Evolutionary conservation across 2,797 vertebrate genomes (phyloP).

Genomic region (Cygnus olor): DNA sequence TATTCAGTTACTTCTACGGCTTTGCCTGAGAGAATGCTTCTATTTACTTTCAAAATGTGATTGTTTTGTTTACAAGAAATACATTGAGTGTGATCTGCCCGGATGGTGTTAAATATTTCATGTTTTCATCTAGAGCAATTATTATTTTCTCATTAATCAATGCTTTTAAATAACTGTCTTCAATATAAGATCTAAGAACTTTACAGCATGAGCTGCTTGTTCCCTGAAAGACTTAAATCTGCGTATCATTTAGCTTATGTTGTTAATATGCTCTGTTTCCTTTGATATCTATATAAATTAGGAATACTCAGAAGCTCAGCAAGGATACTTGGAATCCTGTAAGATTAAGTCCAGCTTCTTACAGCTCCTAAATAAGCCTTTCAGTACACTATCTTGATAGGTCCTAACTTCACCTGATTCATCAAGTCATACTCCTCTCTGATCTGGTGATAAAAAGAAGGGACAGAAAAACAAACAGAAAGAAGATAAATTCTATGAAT

Average conservation of each 20-base stretch:
- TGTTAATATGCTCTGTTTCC: neutral
- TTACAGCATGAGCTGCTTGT: neutral
- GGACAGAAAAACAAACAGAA: neutral
- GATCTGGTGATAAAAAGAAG: neutral
- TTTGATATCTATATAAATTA: neutral
- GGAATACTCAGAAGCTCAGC: neutral
- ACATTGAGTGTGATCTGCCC: neutral
- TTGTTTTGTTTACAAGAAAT: conserved; percentile 13
- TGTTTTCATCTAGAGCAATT: neutral
- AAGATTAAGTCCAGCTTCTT: neutral
- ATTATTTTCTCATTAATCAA: conserved; percentile 27
- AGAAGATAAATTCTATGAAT: neutral
- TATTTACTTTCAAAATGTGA: conserved; percentile 11
- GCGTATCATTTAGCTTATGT: neutral
- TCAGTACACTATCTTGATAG: neutral
- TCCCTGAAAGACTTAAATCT: neutral
- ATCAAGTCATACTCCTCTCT: neutral
- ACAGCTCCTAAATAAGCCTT: neutral
- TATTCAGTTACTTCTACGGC: neutral
- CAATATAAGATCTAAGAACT: neutral
- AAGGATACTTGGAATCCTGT: neutral
- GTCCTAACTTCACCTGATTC: neutral
- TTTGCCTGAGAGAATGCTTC: neutral
- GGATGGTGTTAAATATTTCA: neutral
- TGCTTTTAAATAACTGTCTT: neutral